Evolutionary conservation across 2,888 invertebrate species (phyloP).

Genomic region (Doris montereyensis): DNA sequence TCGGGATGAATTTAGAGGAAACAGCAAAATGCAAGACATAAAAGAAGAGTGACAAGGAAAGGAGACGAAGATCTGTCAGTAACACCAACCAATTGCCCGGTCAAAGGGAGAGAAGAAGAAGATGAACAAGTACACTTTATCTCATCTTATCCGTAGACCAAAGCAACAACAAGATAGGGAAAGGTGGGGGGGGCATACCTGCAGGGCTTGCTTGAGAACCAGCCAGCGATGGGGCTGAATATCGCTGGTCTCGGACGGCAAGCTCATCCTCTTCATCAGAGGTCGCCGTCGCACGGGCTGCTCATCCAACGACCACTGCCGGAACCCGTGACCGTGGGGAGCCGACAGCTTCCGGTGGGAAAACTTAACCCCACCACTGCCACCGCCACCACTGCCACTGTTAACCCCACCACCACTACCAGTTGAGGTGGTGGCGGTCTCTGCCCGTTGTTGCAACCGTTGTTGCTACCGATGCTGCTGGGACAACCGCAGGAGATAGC

Average conservation of each 20-base stretch:
- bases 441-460: background rate
- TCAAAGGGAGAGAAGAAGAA: too few relatives aligned
- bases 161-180: too few relatives aligned
- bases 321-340: slow-evolving; percentile 45
- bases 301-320: slow-evolving; percentile 63
- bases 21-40: too few relatives aligned
- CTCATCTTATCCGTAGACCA: too few relatives aligned
- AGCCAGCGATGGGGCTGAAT: slow-evolving; percentile 71
- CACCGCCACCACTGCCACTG: background rate
- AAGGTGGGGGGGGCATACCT: too few relatives aligned
- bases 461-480: slow-evolving; percentile 46
- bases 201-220: slow-evolving; percentile 71
- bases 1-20: too few relatives aligned
- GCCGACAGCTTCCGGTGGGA: slow-evolving; percentile 49
- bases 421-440: too few relatives aligned
- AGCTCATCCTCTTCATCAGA: slow-evolving; percentile 69
- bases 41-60: too few relatives aligned
- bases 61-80: too few relatives aligned
- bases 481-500: slow-evolving; percentile 47
- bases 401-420: background rate
- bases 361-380: background rate
- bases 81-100: too few relatives aligned
- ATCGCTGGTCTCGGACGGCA: slow-evolving; percentile 69
- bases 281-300: slow-evolving; percentile 57
- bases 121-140: too few relatives aligned